These are phyloP conservation scores for Laothoe populi DNA, from an alignment of 2,888 invertebrate species.

Conservation along the genomic window DNA sequence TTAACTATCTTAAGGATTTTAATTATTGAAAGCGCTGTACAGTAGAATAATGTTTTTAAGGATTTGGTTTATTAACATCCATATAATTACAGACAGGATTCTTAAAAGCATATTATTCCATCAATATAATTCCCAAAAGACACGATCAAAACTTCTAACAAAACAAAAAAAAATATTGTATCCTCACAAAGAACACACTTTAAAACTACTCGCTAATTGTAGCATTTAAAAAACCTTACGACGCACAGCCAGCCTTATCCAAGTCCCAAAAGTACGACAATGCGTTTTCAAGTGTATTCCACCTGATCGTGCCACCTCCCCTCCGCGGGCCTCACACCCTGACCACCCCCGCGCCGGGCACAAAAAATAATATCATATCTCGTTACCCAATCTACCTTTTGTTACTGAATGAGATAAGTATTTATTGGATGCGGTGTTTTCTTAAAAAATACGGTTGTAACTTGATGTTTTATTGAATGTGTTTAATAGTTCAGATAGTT, in stretches of 20 bases:
- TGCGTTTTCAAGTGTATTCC: constrained; percentile 61
- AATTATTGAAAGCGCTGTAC: too few species aligned
- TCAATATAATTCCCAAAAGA: too few species aligned
- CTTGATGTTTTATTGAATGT: background rate
- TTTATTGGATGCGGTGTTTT: constrained; percentile 61
- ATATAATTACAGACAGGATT: too few species aligned
- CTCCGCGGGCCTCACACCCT: constrained; percentile 34
- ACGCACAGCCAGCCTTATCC: constrained; percentile 29
- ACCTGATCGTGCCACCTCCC: constrained; percentile 54
- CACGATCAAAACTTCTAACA: too few species aligned
- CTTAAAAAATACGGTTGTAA: background rate
- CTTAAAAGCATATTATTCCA: too few species aligned
- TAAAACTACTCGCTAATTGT: too few species aligned
- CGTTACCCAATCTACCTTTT: constrained; percentile 73
- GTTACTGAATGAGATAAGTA: constrained; percentile 61
- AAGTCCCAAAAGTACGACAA: constrained; percentile 46
- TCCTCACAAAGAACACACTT: too few species aligned
- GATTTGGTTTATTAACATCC: too few species aligned
- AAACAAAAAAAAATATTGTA: too few species aligned
- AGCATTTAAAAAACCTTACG: constrained; percentile 20
- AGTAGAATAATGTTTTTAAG: too few species aligned
- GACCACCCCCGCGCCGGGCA: constrained; percentile 41
- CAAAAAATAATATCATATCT: constrained; percentile 78
- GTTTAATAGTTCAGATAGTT: too few species aligned
- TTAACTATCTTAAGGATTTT: too few species aligned